Evolutionary conservation across 2,797 vertebrate species (phyloP).

Genomic region (Gymnoscopelus braueri): DNA sequence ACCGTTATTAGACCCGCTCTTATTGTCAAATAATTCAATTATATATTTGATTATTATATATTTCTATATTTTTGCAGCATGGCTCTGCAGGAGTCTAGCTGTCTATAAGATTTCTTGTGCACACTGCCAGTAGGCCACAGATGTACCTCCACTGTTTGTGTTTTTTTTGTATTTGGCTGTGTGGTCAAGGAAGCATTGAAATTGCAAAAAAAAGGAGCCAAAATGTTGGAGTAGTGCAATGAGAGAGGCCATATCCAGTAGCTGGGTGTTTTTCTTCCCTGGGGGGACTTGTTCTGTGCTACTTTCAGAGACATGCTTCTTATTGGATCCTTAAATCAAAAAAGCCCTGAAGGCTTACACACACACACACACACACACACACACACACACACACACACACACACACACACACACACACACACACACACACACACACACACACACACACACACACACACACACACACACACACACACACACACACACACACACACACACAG

Average conservation of each 20-base stretch:
- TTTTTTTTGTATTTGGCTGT: slow-evolving; percentile 18
- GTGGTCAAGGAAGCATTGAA: slow-evolving; percentile 23
- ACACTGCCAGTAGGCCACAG: neutral
- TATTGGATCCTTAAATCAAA: slow-evolving; percentile 78
- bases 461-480: no score
- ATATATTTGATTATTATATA: no score
- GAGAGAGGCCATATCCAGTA: slow-evolving; percentile 49
- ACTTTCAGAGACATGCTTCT: slow-evolving; percentile 62
- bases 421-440: slow-evolving; percentile 2
- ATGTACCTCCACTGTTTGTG: no score
- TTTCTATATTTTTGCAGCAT: no score
- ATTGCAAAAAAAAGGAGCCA: neutral
- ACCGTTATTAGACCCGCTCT: no score
- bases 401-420: no score
- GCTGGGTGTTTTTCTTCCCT: slow-evolving; percentile 50
- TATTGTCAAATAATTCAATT: no score
- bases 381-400: slow-evolving; percentile 4
- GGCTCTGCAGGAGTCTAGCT: no score
- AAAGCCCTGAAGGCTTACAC: slow-evolving; percentile 52
- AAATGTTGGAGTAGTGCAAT: slow-evolving; percentile 25
- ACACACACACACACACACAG: slow-evolving; percentile 25
- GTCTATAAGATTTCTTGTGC: neutral
- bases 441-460: slow-evolving; percentile 14
- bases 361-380: slow-evolving; percentile 47
- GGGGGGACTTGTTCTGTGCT: slow-evolving; percentile 37